Evolutionary conservation across 2,888 invertebrate genomes (phyloP).

Genomic region (Epistrophella euchroma): DNA sequence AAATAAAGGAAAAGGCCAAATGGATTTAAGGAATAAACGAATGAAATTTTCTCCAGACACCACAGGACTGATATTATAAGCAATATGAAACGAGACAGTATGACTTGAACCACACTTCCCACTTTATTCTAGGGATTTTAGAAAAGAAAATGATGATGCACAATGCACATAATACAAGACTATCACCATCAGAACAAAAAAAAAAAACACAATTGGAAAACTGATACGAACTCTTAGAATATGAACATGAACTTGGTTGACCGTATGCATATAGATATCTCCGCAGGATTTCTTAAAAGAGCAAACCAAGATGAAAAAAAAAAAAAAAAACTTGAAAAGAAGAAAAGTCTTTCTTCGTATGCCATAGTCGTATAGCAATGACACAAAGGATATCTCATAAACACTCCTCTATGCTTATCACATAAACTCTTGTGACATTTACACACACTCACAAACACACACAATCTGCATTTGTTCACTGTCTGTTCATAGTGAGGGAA

Average conservation of each 20-base stretch:
- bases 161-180: constrained; percentile 30
- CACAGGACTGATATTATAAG: constrained; percentile 39
- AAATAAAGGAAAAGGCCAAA: constrained; percentile 64
- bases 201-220: constrained; percentile 20
- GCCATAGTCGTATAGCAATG: constrained; percentile 26
- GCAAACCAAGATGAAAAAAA: constrained; percentile 15
- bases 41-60: constrained; percentile 64
- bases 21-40: constrained; percentile 69
- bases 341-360: constrained; percentile 54
- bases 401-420: constrained; percentile 70
- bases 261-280: constrained; percentile 63
- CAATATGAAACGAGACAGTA: constrained; percentile 37
- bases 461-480: background rate
- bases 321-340: constrained; percentile 20
- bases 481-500: background rate
- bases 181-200: background rate
- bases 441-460: constrained; percentile 8
- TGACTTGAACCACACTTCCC: constrained; percentile 1
- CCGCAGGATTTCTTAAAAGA: constrained; percentile 31
- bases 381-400: constrained; percentile 72
- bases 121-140: constrained; percentile 11
- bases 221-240: constrained; percentile 51
- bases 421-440: constrained; percentile 60
- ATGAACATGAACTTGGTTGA: constrained; percentile 72
- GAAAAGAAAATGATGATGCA: constrained; percentile 51